Conservation (phyloP, 2,113 vertebrate species). For the Sterrhoptilus dennistouni region DNA sequence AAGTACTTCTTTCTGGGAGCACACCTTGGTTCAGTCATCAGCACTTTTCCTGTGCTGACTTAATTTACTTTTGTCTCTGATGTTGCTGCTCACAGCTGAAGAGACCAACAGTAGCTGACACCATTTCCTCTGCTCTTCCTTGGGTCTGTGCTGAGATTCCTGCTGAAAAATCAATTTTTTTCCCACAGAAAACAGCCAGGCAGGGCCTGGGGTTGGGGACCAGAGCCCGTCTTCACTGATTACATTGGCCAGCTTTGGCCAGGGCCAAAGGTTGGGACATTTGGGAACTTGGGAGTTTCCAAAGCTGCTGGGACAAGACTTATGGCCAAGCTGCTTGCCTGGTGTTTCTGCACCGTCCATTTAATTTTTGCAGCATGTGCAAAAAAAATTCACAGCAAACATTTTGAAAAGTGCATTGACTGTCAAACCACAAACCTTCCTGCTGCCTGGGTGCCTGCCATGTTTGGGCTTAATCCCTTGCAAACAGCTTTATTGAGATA, state of each 20-base stretch:
- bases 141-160: neutral
- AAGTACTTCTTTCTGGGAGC: neutral
- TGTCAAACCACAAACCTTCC: neutral
- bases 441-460: neutral
- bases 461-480: neutral
- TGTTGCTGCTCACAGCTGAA: neutral
- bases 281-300: neutral
- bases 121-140: neutral
- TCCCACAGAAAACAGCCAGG: neutral
- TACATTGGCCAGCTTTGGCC: fast-evolving
- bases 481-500: conserved; percentile 4
- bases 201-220: neutral
- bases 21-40: neutral
- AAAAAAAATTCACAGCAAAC: neutral
- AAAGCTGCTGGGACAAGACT: neutral
- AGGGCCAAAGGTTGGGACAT: fast-evolving
- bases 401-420: neutral
- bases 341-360: neutral
- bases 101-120: neutral
- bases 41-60: neutral
- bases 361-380: neutral
- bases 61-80: neutral
- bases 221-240: neutral
- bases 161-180: neutral
- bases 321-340: neutral